phyloP scores from a whole-genome alignment of 2,888 invertebrate genomes.

The Eupithecia pulchellata region DNA sequence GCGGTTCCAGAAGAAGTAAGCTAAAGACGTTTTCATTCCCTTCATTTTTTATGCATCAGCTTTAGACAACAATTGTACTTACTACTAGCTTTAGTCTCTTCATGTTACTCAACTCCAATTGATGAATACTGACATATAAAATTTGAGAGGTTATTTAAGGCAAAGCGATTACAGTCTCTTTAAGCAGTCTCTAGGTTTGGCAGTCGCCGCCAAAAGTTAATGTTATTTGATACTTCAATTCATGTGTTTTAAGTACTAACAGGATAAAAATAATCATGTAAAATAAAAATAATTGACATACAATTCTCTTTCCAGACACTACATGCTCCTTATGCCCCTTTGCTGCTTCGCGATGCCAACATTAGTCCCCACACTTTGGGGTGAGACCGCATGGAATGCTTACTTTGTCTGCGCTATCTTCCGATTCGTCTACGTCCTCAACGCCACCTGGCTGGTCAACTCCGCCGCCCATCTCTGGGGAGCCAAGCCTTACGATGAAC shows the following conservation, averaged over 20 bases:
- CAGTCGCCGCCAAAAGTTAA: background rate
- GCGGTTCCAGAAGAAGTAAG: slow-evolving; percentile 93
- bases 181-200: background rate
- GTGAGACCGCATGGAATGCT: slow-evolving; percentile 87
- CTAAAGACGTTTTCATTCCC: slow-evolving; percentile 29
- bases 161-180: background rate
- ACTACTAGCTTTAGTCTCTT: background rate
- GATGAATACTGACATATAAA: no score
- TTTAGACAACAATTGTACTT: background rate
- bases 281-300: no score
- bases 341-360: slow-evolving; percentile 92
- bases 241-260: background rate
- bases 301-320: slow-evolving; percentile 84
- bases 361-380: slow-evolving; percentile 90
- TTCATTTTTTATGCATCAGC: background rate
- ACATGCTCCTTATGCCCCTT: slow-evolving; percentile 89
- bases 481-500: slow-evolving; percentile 89
- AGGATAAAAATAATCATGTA: background rate
- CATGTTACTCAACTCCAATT: background rate
- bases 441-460: slow-evolving; percentile 96
- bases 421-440: slow-evolving; percentile 91
- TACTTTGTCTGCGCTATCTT: slow-evolving; percentile 89
- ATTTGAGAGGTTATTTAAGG: background rate
- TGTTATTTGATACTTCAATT: background rate
- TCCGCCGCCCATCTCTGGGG: slow-evolving; percentile 94